Evolutionary conservation across 2,113 vertebrate genomes (phyloP), one percentile per base, ranked within the genome.

Genomic region (Mionectes macconnelli): DNA sequence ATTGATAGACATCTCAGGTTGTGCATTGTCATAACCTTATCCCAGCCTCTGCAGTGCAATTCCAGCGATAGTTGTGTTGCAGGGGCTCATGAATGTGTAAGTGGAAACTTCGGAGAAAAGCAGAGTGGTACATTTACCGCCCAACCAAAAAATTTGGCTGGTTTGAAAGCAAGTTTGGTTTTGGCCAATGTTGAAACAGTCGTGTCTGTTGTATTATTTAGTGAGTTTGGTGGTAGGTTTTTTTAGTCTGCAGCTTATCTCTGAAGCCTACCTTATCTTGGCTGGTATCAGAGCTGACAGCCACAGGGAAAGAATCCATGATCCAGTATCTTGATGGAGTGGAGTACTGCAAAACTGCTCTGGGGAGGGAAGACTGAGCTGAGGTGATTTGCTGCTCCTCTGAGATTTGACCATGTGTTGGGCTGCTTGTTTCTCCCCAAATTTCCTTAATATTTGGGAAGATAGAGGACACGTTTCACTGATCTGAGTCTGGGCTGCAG

Each of bases 1-100:
- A 90, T 50, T 94, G 81, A 89, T 91, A 96, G 68, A 74, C 44
- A 95, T 94, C 81, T 94, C 9, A 2, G 69, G 44, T 66, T 91
- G 30, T 49, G 63, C 57, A 17, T 79, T 96, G 90, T 90, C 83
- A 90, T 90, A 94, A 85, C 75, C 24, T 67, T 78, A 74, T 81
- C 47, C 50, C 25, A 1, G 5, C 28, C 14, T 18, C 19, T 62
- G 24, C 10, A 2, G 47, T 85, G 27, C 0, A 1, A 44, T 91
- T 74, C 55, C 37, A 74, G 28, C 33, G 66, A 21, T 53, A 55
- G 35, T 57, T 75, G 64, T 84, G 33, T 78, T 81, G 76, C 45
- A 50, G 47, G 55, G 50, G 45, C 37, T 47, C 27, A 16, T 66
- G 19, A 49, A 44, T n/a, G 13, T 47, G 23, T n/a, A 57, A 83